These are phyloP conservation scores for Zaprionus lineosus DNA, from an alignment of 2,888 invertebrate genomes.

Conservation along the genomic window DNA sequence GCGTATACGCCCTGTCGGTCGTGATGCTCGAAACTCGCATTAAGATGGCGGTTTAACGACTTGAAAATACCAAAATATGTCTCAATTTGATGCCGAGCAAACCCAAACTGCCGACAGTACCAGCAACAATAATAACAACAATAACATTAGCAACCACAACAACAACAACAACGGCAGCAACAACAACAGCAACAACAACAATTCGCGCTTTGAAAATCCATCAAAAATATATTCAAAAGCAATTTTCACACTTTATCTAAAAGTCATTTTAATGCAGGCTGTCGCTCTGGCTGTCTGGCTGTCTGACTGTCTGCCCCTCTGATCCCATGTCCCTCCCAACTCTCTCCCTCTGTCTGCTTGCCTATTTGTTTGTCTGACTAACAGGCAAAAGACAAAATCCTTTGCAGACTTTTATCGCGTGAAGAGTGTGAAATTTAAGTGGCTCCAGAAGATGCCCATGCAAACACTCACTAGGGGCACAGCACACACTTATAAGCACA, in stretches of 20 bases:
- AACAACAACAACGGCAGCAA: conserved; percentile 1
- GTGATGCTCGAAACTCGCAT: conserved; percentile 9
- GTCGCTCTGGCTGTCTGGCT: background rate
- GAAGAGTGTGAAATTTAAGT: background rate
- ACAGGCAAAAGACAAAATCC: conserved; percentile 44
- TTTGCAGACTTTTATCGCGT: no score
- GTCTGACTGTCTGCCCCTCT: no score
- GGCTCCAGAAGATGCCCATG: background rate
- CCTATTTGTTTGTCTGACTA: no score
- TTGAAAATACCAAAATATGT: conserved; percentile 47
- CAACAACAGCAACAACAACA: conserved; percentile 7
- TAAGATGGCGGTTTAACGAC: conserved; percentile 45
- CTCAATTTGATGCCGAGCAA: conserved; percentile 39
- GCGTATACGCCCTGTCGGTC: no score
- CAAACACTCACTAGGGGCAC: background rate
- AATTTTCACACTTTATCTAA: conserved; percentile 63
- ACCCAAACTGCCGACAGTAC: no score
- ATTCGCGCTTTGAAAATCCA: conserved; percentile 22
- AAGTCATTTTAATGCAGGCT: conserved; percentile 60
- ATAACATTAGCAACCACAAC: background rate
- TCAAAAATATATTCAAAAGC: conserved; percentile 61
- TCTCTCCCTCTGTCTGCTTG: no score
- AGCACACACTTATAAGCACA: conserved; percentile 12
- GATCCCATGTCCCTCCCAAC: no score
- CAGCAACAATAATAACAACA: no score